Evolutionary conservation across 2,113 vertebrate species (phyloP), one percentile per base, ranked within the genome.

Genomic region (Rhinopithecus roxellana): DNA sequence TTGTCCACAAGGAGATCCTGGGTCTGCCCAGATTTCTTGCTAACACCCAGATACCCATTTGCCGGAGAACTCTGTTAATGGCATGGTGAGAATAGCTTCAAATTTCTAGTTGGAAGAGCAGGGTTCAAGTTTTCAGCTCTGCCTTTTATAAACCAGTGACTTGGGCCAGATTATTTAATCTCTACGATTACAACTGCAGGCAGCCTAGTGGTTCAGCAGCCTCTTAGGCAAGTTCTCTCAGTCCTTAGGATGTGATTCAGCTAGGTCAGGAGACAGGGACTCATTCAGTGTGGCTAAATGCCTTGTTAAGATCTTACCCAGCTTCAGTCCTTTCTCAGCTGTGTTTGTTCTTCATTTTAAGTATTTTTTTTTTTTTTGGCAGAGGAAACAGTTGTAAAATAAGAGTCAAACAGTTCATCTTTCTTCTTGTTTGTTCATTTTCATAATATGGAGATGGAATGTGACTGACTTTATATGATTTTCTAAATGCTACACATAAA

Each of bases 381-480:
- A 82, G 30, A 69, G 45, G 88, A 90, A 84, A 59, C 79, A 95
- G 83, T 89, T 93, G 89, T 59, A 94, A 78, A 92, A 32, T 80
- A 82, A 89, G 70, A 94, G 32, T 87, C 84, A 17, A 94, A 52
- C 25, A 89, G 43, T 85, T 97, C 18, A 79, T 94, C 20, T 93
- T 96, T 57, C 23, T 88, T 93, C 40, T 95, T 79, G 57, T 92
- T 94, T 96, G 69, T 93, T 93, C 50, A 59, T 48, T 89, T 96
- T 61, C 27, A 77, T 94, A 95, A 90, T 94, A 52, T 95, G 50
- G 80, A 91, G 91, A 86, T 95, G 82, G 38, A 93, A 94, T 92
- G 0, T 86, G 40, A 80, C 93, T 92, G 70, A 83, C 94, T 89
- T 94, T 92, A 82, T 57, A 27, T 91, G 32, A 86, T 93, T 95